Base-by-base conservation (phyloP, 2,113 vertebrate species). In the Prochilodus magdalenae region DNA sequence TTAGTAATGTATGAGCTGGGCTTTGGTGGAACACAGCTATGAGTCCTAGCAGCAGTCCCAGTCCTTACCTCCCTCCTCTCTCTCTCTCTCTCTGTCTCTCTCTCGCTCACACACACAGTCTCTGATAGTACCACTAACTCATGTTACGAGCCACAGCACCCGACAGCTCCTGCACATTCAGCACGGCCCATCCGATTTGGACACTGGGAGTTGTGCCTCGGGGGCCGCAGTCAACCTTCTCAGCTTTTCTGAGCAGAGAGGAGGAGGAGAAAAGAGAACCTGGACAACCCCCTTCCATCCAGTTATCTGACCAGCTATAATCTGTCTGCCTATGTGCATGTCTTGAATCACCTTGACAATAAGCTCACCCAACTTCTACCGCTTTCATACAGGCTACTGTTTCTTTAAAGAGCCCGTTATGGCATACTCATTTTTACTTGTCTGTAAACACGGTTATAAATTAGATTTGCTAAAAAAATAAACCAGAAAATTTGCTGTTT, bases 101-200 rank as follows among this genome's bases (percentile, higher is more conserved):
- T 65, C 57, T 67, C n/a, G 75, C 85, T 83, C 62, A 79, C 84
- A 85, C 85, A 86, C 78, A 85, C 30, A 60, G 72, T 69, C 49
- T 55, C 79, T 86, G 82, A 89, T 86, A 89, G 83, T 86, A 75
- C 72, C 87, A 90, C 86, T 91, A 89, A 88, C 88, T 90, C 90
- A 92, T 89, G 86, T 90, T 89, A 89, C 81, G 75, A 87, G 82
- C 84, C 86, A 79, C 83, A 89, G 88, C 81, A 83, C 81, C 81
- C 92, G 89, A 90, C 88, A 90, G 89, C 81, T 85, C 83, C 82
- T 91, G 89, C 89, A 90, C 90, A 92, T 93, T 92, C 89, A 92
- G 91, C 91, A 91, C 57, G 55, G 77, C 78, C 88, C 90, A 88
- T 90, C 90, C 77, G 65, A 90, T 92, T 89, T 89, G 87, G 90